A percentile compares a stretch with the other conserved stretches of the same genome.
Evolutionary conservation across 2,113 vertebrate species (phyloP).

Genomic region (Coptodon bakossiorum): DNA sequence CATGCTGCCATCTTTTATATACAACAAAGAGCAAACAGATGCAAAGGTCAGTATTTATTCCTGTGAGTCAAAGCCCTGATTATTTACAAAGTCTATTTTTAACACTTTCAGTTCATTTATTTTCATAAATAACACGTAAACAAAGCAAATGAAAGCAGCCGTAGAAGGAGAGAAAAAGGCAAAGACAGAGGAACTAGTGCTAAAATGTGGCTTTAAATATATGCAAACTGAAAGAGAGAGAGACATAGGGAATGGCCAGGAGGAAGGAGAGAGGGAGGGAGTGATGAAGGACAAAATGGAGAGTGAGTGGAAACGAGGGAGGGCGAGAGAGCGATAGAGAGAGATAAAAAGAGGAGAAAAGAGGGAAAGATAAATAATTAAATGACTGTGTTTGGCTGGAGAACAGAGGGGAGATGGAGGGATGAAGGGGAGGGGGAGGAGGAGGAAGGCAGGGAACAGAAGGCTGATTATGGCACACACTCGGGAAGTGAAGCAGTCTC

Average conservation of each 20-base stretch:
- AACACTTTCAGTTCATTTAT: not conserved
- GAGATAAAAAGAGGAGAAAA: not conserved
- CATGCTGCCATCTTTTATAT: not conserved
- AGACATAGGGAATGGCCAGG: slow-evolving; percentile 4
- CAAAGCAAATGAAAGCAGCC: not conserved
- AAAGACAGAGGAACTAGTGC: not conserved
- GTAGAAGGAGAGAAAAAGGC: not conserved
- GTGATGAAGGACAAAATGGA: not conserved
- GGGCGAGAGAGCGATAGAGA: not conserved
- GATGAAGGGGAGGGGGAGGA: not conserved
- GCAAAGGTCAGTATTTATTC: not conserved
- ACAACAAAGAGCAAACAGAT: not conserved
- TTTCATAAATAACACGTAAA: not conserved
- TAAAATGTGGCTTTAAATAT: not conserved
- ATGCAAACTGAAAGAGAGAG: not conserved
- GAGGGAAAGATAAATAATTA: slow-evolving; percentile 51
- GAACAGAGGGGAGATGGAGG: not conserved
- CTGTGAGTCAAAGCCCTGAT: not conserved
- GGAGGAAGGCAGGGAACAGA: slow-evolving; percentile 13
- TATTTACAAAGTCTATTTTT: not conserved
- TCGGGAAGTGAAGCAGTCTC: slow-evolving; percentile 1
- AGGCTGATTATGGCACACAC: not conserved
- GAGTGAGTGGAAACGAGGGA: not conserved
- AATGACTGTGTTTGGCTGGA: slow-evolving; percentile 36
- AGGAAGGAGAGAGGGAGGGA: not conserved